These are phyloP conservation scores for Leptodon cayanensis DNA, from an alignment of 2,797 vertebrate species.

Conservation along the genomic window DNA sequence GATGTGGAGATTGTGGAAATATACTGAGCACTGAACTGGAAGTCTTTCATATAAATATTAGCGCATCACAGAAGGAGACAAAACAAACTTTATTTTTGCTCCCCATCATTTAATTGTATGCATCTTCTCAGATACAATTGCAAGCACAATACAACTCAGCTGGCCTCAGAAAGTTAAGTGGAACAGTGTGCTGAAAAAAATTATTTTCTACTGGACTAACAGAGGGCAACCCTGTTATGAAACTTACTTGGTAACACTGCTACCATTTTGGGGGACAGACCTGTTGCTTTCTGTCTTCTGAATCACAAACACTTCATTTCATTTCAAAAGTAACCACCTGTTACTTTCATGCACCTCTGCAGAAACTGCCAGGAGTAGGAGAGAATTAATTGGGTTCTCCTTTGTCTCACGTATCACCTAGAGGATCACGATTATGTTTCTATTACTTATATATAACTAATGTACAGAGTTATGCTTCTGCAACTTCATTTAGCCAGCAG, in stretches of 20 bases:
- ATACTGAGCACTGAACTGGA: background rate
- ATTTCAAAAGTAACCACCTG: background rate
- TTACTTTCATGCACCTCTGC: background rate
- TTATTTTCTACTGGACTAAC: background rate
- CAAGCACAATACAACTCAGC: background rate
- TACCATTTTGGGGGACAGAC: background rate
- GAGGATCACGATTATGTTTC: background rate
- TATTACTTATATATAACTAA: background rate
- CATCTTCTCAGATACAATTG: background rate
- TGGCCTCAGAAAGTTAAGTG: background rate
- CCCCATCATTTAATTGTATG: background rate
- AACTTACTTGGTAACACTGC: background rate
- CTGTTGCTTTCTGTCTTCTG: background rate
- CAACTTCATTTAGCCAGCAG: background rate
- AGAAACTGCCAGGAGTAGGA: background rate
- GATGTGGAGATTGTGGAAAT: conserved; percentile 35
- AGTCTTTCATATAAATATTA: conserved; percentile 36
- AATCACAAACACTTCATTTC: background rate
- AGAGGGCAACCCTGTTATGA: background rate
- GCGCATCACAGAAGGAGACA: background rate
- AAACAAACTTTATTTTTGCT: background rate
- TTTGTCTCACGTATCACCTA: background rate
- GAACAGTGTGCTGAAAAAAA: background rate
- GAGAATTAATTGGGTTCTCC: background rate
- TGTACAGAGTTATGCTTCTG: background rate